phyloP scores from a whole-genome alignment of 2,113 vertebrate genomes.

The Zosterops pallidus region DNA sequence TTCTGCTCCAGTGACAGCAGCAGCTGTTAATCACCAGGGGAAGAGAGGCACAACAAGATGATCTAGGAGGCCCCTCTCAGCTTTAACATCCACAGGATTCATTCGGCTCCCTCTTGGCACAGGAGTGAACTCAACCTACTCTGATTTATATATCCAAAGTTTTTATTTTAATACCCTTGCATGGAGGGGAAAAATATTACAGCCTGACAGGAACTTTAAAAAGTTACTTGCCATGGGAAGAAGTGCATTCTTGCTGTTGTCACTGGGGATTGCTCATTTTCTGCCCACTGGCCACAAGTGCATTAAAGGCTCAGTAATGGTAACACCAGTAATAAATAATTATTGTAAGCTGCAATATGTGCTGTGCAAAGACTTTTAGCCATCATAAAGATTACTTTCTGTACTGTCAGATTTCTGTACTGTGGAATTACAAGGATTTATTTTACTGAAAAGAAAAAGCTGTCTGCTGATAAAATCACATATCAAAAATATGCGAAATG shows the following conservation, averaged over 20 bases:
- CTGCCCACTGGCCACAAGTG: slow-evolving; percentile 29
- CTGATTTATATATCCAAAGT: slow-evolving; percentile 32
- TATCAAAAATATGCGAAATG: slow-evolving; percentile 63
- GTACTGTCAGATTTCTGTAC: slow-evolving; percentile 40
- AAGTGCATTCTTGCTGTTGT: slow-evolving; percentile 1
- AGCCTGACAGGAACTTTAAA: background rate
- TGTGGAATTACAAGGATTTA: slow-evolving; percentile 62
- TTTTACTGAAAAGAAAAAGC: slow-evolving; percentile 41
- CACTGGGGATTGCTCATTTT: slow-evolving; percentile 22
- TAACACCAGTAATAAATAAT: slow-evolving; percentile 57
- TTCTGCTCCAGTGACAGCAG: background rate
- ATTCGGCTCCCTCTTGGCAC: background rate
- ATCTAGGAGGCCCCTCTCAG: slow-evolving; percentile 21
- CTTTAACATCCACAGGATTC: slow-evolving; percentile 10
- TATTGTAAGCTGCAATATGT: slow-evolving; percentile 32
- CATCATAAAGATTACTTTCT: slow-evolving; percentile 60
- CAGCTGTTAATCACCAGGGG: slow-evolving; percentile 15
- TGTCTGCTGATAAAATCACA: slow-evolving; percentile 56
- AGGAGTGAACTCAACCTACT: background rate
- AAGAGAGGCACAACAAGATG: slow-evolving; percentile 23
- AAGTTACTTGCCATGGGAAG: slow-evolving; percentile 9
- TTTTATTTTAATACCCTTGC: slow-evolving; percentile 49
- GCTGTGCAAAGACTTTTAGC: slow-evolving; percentile 62
- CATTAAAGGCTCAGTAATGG: slow-evolving; percentile 49
- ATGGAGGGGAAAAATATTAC: slow-evolving; percentile 21